phyloP scores from a whole-genome alignment of 2,888 invertebrate genomes.

The Scaeva pyrastri region DNA sequence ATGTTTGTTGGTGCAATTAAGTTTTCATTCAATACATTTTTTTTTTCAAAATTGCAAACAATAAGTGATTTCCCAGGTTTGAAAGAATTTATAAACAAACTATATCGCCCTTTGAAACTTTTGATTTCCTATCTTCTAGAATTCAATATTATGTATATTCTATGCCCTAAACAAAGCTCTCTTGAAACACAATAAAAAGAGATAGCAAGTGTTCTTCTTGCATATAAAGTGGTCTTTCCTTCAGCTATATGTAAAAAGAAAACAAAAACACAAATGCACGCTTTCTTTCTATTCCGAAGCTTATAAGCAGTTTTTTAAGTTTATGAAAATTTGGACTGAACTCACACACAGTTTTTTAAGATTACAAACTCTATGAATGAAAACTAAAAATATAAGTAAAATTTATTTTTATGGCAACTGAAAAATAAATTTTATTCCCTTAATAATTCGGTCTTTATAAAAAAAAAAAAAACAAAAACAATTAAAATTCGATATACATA shows the following conservation, averaged over 20 bases:
- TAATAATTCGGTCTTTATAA: slow-evolving; percentile 37
- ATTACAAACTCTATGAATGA: slow-evolving; percentile 39
- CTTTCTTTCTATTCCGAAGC: slow-evolving; percentile 71
- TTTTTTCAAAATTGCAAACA: not conserved
- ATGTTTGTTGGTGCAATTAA: not conserved
- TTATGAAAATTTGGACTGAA: slow-evolving; percentile 51
- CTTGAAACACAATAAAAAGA: slow-evolving; percentile 32
- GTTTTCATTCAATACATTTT: not conserved
- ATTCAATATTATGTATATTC: not conserved
- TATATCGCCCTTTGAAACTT: not conserved
- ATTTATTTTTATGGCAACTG: slow-evolving; percentile 55
- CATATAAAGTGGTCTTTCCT: slow-evolving; percentile 62
- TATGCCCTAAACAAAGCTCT: not conserved
- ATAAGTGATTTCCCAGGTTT: slow-evolving; percentile 4
- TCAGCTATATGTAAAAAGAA: slow-evolving; percentile 66
- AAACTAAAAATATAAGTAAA: slow-evolving; percentile 16
- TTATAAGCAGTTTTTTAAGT: slow-evolving; percentile 65
- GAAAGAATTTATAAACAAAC: not conserved
- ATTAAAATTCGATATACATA: too few relatives aligned
- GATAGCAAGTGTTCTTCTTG: slow-evolving; percentile 32
- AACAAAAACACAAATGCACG: slow-evolving; percentile 63
- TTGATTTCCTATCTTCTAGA: slow-evolving; percentile 1
- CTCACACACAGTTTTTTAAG: slow-evolving; percentile 47
- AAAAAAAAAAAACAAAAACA: not conserved
- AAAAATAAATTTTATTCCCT: slow-evolving; percentile 41